Base-by-base conservation (phyloP, 2,888 invertebrate species). In the Mycalesis mineus region DNA sequence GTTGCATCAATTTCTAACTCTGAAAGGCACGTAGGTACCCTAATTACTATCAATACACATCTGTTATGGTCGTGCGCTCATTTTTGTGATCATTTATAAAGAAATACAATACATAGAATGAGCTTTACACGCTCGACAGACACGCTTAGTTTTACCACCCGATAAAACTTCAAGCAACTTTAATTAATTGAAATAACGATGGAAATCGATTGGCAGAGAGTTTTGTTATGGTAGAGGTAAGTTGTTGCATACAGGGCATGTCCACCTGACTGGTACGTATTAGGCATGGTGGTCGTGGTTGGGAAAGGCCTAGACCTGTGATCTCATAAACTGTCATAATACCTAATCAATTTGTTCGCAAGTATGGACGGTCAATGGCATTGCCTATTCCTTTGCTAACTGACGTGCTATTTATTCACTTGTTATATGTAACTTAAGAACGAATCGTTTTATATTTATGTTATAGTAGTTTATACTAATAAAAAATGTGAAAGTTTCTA, bases 191-290 rank as follows among this genome's bases (percentile, higher is more conserved):
- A 0, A 0, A 45, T 68, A 77, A 66, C 58, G 71, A 52, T 52
- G 13, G 59, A 31, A 66, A 56, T 61, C 37, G 15, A 1, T 7
- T 61, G 7, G 5, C 7, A 33, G 42, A 28, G 3, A 44, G 39
- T 65, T 15, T 49, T 5, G 15, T 59, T 42, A 33, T 1, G 45
- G 9, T 49, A 13, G 29, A 39, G 53, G 57, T 55, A 44, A 9
- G 44, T 71, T 57, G 67, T 42, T 6, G 68, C 64, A 60, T 66
- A 71, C 68, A 77, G 75, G 72, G 74, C 75, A 72, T 74, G 77
- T 80, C 74, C 84, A 84, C 83, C 81, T 83, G 84, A 82, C 75
- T 67, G 71, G 58, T 74, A 81, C 84, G 73, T 83, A 83, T 83
- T 82, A 77, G 84, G 85, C 74, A 71, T 73, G 66, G 80, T 73